A percentile compares a stretch with the other conserved stretches of the same genome.
Evolutionary conservation across 2,113 vertebrate genomes (phyloP).

Genomic region (Eulemur rufifrons): DNA sequence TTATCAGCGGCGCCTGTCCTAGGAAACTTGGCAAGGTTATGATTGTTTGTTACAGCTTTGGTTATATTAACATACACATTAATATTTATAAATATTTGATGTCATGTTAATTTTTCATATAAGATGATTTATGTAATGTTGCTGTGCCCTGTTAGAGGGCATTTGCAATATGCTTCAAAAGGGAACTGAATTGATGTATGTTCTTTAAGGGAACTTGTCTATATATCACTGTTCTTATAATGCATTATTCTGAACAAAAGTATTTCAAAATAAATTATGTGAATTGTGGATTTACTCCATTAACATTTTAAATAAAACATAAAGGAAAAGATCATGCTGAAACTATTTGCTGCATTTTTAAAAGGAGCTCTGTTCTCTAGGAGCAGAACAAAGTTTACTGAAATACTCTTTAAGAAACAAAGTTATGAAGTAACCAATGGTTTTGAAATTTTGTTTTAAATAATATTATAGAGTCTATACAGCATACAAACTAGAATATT

Average conservation of each 20-base stretch:
- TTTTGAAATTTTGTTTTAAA: constrained; percentile 55
- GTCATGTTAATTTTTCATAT: constrained; percentile 93
- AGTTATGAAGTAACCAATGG: constrained; percentile 28
- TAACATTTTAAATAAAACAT: constrained; percentile 89
- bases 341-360: constrained; percentile 72
- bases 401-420: constrained; percentile 45
- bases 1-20: constrained; percentile 89
- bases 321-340: constrained; percentile 80
- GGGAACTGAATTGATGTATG: constrained; percentile 82
- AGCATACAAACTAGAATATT: not conserved
- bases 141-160: constrained; percentile 87
- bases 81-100: constrained; percentile 95
- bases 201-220: constrained; percentile 84
- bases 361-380: constrained; percentile 74
- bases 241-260: constrained; percentile 82
- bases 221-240: constrained; percentile 78
- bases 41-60: constrained; percentile 90
- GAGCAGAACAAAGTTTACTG: constrained; percentile 59
- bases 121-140: constrained; percentile 90
- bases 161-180: constrained; percentile 84
- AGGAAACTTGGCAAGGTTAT: constrained; percentile 90
- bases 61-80: constrained; percentile 92
- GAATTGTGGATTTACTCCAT: constrained; percentile 85
- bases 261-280: constrained; percentile 86
- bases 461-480: not conserved